phyloP scores from a whole-genome alignment of 2,888 invertebrate genomes.

The Ochlodes sylvanus region DNA sequence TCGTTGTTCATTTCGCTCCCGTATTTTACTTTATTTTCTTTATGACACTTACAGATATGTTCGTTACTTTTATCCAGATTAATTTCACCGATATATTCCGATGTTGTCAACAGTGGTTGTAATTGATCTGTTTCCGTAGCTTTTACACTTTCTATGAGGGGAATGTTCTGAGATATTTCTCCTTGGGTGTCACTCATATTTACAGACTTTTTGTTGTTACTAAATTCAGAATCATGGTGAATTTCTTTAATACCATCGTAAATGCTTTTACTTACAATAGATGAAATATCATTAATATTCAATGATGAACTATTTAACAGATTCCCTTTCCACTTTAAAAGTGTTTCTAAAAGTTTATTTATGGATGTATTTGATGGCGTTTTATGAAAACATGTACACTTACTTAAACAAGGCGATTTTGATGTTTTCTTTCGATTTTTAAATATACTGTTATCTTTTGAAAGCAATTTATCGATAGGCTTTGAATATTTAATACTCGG shows the following conservation, averaged over 20 bases:
- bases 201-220: conserved; percentile 20
- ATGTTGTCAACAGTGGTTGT: conserved; percentile 50
- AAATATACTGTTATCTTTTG: conserved; percentile 42
- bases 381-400: conserved; percentile 69
- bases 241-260: conserved; percentile 38
- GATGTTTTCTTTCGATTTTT: conserved; percentile 37
- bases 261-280: conserved; percentile 8
- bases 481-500: conserved; percentile 55
- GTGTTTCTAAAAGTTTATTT: conserved; percentile 63
- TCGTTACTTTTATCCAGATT: conserved; percentile 68
- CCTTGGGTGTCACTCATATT: conserved; percentile 10
- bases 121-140: conserved; percentile 34
- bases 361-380: conserved; percentile 71
- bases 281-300: not conserved
- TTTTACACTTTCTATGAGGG: conserved; percentile 18
- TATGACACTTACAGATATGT: conserved; percentile 54
- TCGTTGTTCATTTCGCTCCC: conserved; percentile 27
- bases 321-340: conserved; percentile 47
- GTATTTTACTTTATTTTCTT: conserved; percentile 33
- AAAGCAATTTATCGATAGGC: conserved; percentile 48
- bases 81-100: conserved; percentile 66
- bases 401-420: conserved; percentile 51
- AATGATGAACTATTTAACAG: conserved; percentile 24
- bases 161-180: not conserved
- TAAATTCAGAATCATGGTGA: conserved; percentile 31